Evolutionary conservation across 1,140 invertebrate species (phyloP), one percentile per base, ranked within the genome.

Genomic region (Drosophila bocqueti): DNA sequence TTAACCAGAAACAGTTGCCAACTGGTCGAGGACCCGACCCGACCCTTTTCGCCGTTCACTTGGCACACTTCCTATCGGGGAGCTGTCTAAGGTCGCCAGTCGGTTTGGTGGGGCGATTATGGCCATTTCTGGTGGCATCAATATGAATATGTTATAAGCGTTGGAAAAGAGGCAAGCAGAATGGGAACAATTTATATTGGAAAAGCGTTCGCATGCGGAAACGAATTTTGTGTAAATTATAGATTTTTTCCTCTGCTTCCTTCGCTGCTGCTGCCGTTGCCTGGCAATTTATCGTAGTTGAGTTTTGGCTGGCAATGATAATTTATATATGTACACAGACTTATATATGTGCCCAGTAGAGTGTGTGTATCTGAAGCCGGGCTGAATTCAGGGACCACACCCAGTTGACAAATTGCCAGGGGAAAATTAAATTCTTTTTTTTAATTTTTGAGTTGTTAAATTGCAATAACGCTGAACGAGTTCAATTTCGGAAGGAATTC

Each of bases 161-260:
- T n/a, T 42, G 58, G 24, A 18, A 16, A 40, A n/a, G 50, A 29
- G 50, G 55, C 38, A 76, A 38, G 59, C 66, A 26, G 66, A 59
- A 73, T 52, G 69, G 69, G 45, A 61, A 83, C 67, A 55, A 74
- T 80, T 55, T 83, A 73, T 77, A 81, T 79, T 73, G 73, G 68
- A 40, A 72, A 65, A 61, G 47, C 72, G 55, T 83, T 87, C 63
- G 73, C 57, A 65, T 57, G 77, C 84, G 84, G 84, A 87, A 89
- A 79, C 81, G 79, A 87, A 89, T 87, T 90, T 87, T 90, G 81
- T 89, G 85, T 81, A 90, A 90, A 89, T 90, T 89, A 89, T 89
- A 89, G 77, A 89, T 90, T 84, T 87, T 84, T 71, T 75, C 34
- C 42, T 52, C 62, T 66, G 42, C 79, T 83, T 76, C 68, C 50